These are phyloP conservation scores for Phoxinus phoxinus DNA, from an alignment of 2,113 vertebrate genomes.

Conservation along the genomic window DNA sequence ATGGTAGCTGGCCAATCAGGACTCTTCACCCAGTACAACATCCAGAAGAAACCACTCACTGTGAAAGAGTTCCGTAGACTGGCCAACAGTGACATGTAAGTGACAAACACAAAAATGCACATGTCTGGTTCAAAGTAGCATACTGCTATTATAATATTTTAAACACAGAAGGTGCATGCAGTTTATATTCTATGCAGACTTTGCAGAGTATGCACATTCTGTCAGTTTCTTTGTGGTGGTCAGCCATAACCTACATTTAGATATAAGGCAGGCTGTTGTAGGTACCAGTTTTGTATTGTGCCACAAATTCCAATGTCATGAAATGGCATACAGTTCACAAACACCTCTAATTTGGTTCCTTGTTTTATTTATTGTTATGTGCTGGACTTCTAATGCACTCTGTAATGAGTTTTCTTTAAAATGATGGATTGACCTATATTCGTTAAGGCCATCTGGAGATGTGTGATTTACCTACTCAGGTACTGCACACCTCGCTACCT, in stretches of 20 bases:
- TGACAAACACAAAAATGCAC: slow-evolving; percentile 10
- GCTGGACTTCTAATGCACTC: background rate
- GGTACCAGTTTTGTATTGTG: too few relatives aligned
- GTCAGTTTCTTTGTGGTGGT: background rate
- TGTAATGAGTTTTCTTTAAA: background rate
- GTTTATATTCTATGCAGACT: background rate
- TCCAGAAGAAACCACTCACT: slow-evolving; percentile 95
- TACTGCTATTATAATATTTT: background rate
- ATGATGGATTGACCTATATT: slow-evolving; percentile 3
- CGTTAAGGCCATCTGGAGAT: slow-evolving; percentile 3
- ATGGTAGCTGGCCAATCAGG: slow-evolving; percentile 96
- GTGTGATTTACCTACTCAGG: slow-evolving; percentile 68
- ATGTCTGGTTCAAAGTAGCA: background rate
- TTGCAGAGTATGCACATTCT: background rate
- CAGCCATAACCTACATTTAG: background rate
- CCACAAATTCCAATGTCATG: background rate
- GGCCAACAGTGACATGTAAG: slow-evolving; percentile 95
- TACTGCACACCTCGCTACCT: slow-evolving; percentile 97
- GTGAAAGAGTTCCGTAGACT: slow-evolving; percentile 93
- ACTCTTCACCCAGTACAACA: slow-evolving; percentile 97
- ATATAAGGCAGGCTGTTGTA: too few relatives aligned
- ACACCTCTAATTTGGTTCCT: background rate
- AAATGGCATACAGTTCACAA: background rate
- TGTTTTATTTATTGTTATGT: background rate
- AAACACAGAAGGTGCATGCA: background rate